These are phyloP conservation scores for Sclerurus mexicanus DNA, from an alignment of 2,113 vertebrate genomes.

Conservation along the genomic window DNA sequence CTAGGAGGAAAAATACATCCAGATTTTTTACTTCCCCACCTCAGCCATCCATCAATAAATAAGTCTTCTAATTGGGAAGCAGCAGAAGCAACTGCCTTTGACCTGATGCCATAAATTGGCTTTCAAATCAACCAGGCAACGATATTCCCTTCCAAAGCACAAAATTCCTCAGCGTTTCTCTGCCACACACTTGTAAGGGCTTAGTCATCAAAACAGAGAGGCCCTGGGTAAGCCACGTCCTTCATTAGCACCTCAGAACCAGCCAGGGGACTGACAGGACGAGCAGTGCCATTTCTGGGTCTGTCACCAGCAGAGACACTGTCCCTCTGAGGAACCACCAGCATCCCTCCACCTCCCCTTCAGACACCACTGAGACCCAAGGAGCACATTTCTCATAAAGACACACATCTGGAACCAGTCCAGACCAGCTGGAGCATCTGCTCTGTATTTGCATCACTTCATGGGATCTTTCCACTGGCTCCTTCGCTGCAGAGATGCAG, in stretches of 20 bases:
- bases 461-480: not conserved
- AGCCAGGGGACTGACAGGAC: not conserved
- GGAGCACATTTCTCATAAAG: not conserved
- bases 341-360: rapidly evolving
- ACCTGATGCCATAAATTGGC: not conserved
- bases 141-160: constrained; percentile 7
- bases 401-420: not conserved
- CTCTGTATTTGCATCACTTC: not conserved
- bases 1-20: not conserved
- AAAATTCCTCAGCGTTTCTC: not conserved
- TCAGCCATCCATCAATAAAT: not conserved
- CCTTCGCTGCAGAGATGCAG: not conserved
- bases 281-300: not conserved
- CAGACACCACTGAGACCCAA: not conserved
- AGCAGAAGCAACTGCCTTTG: constrained; percentile 13
- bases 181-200: not conserved
- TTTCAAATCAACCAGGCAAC: constrained; percentile 25
- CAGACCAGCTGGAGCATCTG: constrained; percentile 33
- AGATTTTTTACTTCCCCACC: not conserved
- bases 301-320: not conserved
- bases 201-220: constrained; percentile 20
- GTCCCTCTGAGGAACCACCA: not conserved
- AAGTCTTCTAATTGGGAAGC: not conserved
- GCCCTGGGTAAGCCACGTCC: not conserved
- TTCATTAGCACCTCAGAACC: not conserved